A percentile compares a stretch with the other conserved stretches of the same genome.
These are phyloP conservation scores for Acyrthosiphon pisum DNA, from an alignment of 1,140 invertebrate genomes.

Conservation along the genomic window DNA sequence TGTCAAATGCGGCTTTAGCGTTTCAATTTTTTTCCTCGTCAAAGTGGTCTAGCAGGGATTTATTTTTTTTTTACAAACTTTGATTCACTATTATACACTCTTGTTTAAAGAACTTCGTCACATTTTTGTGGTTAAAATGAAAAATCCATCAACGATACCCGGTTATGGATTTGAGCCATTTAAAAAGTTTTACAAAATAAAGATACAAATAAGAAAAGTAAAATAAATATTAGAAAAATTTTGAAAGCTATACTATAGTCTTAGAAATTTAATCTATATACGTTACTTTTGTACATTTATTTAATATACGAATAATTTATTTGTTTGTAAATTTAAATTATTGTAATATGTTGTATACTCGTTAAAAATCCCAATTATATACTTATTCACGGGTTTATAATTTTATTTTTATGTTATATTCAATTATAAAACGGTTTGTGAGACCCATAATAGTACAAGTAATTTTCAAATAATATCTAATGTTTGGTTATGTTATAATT, in stretches of 20 bases:
- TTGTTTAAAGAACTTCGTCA: neutral
- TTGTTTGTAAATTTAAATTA: neutral
- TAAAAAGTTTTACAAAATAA: neutral
- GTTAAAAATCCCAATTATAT: no score
- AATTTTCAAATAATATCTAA: no score
- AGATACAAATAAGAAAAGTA: no score
- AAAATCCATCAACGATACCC: neutral
- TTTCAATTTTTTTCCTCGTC: constrained; percentile 14
- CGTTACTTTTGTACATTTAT: neutral
- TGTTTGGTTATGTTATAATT: no score
- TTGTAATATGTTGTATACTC: neutral
- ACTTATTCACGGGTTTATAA: no score
- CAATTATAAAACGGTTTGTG: no score
- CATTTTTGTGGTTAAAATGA: neutral
- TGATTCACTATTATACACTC: neutral
- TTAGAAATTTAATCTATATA: neutral
- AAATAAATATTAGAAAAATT: neutral
- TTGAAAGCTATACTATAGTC: neutral
- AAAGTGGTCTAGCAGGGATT: neutral
- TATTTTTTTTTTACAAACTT: neutral
- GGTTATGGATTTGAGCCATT: neutral
- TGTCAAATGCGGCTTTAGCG: constrained; percentile 31
- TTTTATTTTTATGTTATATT: no score
- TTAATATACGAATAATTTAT: neutral
- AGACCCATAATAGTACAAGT: no score